Percentiles rank a stretch among this genome's conserved stretches.
These are phyloP conservation scores for Coranthus polyacanthus DNA, from an alignment of 2,797 vertebrate species.

Conservation along the genomic window DNA sequence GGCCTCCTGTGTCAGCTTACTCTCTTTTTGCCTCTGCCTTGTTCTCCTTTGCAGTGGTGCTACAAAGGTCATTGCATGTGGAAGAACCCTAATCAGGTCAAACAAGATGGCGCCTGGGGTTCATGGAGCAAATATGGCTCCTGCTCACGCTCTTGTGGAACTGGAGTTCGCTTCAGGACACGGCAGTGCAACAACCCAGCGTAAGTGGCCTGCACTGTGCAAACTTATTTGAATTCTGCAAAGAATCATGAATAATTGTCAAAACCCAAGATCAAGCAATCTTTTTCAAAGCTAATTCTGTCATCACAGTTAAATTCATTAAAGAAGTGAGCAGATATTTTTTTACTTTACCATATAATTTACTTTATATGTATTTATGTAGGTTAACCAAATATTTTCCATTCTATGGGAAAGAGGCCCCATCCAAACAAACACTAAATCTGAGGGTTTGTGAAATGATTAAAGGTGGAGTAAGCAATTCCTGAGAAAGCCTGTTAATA, in stretches of 20 bases:
- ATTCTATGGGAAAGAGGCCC: no score
- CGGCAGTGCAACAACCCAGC: constrained; percentile 95
- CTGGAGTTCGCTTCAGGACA: constrained; percentile 93
- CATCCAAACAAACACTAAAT: no score
- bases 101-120: constrained; percentile 94
- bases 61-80: constrained; percentile 99
- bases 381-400: no score
- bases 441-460: no score
- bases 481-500: no score
- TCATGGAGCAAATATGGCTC: constrained; percentile 94
- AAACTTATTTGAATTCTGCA: not conserved
- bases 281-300: no score
- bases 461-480: no score
- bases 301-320: no score
- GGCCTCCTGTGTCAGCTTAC: constrained; percentile 4
- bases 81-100: constrained; percentile 95
- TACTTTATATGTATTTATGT: no score
- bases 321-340: no score
- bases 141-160: constrained; percentile 95
- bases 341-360: no score
- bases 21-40: constrained; percentile 2
- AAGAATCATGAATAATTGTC: not conserved
- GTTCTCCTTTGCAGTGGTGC: constrained; percentile 89
- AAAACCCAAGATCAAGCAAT: not conserved
- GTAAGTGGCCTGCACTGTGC: constrained; percentile 79